Percentiles rank a stretch among this genome's conserved stretches.
Evolutionary conservation across 2,113 vertebrate genomes (phyloP).

Genomic region (Channa argus): DNA sequence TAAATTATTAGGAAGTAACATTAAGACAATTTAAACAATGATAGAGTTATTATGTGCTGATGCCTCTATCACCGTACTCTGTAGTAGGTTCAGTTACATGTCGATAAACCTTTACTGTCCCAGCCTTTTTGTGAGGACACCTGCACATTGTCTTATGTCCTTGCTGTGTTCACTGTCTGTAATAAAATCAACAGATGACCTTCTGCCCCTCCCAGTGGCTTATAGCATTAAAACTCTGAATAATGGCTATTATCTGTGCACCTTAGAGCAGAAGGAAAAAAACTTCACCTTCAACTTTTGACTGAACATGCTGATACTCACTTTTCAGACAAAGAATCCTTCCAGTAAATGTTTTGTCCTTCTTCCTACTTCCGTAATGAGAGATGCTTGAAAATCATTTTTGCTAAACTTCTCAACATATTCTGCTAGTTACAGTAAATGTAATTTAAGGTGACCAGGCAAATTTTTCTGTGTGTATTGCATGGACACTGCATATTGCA

Average conservation of each 20-base stretch:
- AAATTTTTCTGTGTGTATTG: too few relatives aligned
- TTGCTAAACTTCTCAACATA: background rate
- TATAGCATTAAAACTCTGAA: constrained; percentile 48
- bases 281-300: constrained; percentile 62
- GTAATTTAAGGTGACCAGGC: too few relatives aligned
- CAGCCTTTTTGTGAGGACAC: constrained; percentile 1
- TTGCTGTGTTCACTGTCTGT: constrained; percentile 23
- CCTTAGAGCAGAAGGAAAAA: constrained; percentile 24
- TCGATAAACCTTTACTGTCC: background rate
- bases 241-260: constrained; percentile 68
- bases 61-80: background rate
- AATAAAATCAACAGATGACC: constrained; percentile 32
- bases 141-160: constrained; percentile 6
- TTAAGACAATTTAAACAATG: background rate
- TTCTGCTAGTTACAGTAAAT: constrained; percentile 7
- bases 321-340: constrained; percentile 56
- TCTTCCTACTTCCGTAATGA: constrained; percentile 19
- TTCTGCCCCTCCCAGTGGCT: constrained; percentile 25
- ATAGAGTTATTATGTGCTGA: background rate
- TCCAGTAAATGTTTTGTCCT: constrained; percentile 51
- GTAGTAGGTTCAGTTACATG: background rate
- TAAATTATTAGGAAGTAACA: background rate
- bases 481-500: constrained; percentile 14
- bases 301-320: constrained; percentile 64
- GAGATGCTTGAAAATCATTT: constrained; percentile 35